Base-by-base conservation (phyloP, 2,113 vertebrate species). In the Carassius auratus region DNA sequence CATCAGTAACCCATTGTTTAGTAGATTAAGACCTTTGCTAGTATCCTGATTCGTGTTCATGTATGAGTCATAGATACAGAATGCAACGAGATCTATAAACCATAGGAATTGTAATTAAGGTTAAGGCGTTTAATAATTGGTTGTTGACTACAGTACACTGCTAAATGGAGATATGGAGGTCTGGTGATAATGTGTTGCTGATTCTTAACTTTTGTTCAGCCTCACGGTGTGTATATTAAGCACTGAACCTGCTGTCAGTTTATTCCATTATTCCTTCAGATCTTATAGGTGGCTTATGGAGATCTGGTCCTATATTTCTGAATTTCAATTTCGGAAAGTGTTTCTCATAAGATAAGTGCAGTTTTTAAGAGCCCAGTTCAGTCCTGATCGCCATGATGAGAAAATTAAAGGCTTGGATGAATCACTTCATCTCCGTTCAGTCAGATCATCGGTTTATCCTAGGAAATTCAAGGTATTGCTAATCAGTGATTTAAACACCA, bases 401-500 rank as follows among this genome's bases (percentile, higher is more conserved):
- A 4, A 85, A 82, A 85, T 84, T 68, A 80, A 69, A 76, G 30
- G 38, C 71, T 84, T 59, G 52, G 62, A 86, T 84, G 66, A 88
- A 86, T 84, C 82, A 83, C 50, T 82, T 82, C 42, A 83, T 85
- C 84, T 57, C n/a, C 14, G 19, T 66, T 84, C 75, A 79, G 38
- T 75, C 82, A 17, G 57, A 75, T 79, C 81, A 48, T 85, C 42
- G 85, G 79, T 83, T 86, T 87, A 83, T 87, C 66, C 61, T 86
- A 38, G 50, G 21, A 57, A 87, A 79, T 85, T 69, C 75, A 68
- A 55, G 59, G 30, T 68, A 30, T 71, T 76, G 52, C 73, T 83
- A 87, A 87, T 87, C 84, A 88, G 26, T 73, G 86, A 81, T 87
- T 84, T 84, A 89, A 82, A 88, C 71, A 86, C 76, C 26, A 85